phyloP scores from a whole-genome alignment of 2,888 invertebrate species.

The Rapana venosa region DNA sequence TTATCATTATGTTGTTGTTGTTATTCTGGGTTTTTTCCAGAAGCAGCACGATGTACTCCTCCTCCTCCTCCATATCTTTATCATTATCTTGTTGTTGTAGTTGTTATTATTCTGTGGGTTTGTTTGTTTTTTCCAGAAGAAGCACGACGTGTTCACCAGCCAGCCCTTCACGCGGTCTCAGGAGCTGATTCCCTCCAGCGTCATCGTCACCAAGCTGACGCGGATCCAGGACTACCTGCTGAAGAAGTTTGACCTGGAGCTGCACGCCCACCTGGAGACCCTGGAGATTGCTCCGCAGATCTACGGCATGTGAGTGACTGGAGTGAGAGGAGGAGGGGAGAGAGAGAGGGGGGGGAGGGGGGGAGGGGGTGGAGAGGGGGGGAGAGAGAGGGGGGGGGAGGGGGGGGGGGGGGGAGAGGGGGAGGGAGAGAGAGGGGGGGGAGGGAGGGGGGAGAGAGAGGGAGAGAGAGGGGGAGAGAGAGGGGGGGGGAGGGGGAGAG shows the following conservation, averaged over 20 bases:
- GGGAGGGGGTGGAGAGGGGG: constrained; percentile 80
- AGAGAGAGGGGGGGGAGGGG: too few species aligned
- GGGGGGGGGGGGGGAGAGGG: too few species aligned
- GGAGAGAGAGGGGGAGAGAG: too few species aligned
- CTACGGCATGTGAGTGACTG: constrained; percentile 88
- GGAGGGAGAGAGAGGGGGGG: too few species aligned
- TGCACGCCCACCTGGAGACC: constrained; percentile 84
- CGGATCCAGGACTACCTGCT: constrained; percentile 83
- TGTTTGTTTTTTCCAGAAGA: constrained; percentile 34
- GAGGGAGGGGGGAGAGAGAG: too few species aligned
- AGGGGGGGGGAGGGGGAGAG: too few species aligned
- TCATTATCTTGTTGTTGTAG: neutral
- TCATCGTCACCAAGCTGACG: constrained; percentile 79
- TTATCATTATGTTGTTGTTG: neutral
- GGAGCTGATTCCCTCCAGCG: constrained; percentile 77
- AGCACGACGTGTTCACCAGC: constrained; percentile 54
- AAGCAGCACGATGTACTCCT: too few species aligned
- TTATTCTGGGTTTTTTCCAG: neutral
- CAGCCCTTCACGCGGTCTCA: constrained; percentile 78
- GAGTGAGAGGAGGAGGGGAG: neutral
- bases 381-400: neutral
- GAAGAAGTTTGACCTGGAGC: constrained; percentile 83
- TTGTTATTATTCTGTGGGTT: too few species aligned
- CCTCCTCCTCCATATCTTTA: neutral
- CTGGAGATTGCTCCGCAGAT: constrained; percentile 90